phyloP scores from a whole-genome alignment of 1,140 invertebrate genomes.

The Laupala kohalensis region DNA sequence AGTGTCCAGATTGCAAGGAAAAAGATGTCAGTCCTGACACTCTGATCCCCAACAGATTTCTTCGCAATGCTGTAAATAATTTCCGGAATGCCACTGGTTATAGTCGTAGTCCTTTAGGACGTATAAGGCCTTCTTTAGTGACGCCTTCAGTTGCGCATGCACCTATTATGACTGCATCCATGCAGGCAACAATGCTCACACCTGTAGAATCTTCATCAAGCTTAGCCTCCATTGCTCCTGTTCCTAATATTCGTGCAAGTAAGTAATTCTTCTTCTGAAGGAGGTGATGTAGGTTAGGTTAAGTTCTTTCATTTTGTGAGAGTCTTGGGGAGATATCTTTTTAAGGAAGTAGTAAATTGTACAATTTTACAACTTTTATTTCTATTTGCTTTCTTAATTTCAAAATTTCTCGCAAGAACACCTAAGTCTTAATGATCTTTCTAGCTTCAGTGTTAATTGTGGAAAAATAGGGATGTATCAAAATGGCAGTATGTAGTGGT shows the following conservation, averaged over 20 bases:
- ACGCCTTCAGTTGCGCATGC: not conserved
- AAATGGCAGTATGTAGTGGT: no score
- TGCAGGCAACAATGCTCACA: not conserved
- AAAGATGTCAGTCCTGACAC: constrained; percentile 84
- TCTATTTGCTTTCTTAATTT: no score
- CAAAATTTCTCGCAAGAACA: no score
- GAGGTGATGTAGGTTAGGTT: no score
- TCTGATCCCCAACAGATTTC: constrained; percentile 82
- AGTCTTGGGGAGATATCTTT: no score
- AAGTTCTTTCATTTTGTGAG: no score
- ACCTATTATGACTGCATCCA: not conserved
- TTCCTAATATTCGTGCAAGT: not conserved
- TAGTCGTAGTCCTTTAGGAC: constrained; percentile 24
- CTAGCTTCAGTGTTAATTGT: no score
- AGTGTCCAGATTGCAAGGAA: constrained; percentile 87
- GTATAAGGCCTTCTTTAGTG: not conserved
- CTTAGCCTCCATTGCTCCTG: not conserved
- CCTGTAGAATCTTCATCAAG: not conserved
- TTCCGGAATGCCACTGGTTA: constrained; percentile 88
- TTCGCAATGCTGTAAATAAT: constrained; percentile 72
- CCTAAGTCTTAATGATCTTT: no score
- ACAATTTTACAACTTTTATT: no score
- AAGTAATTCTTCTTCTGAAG: not conserved
- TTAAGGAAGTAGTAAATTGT: no score
- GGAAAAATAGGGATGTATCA: no score